Evolutionary conservation across 2,888 invertebrate species (phyloP).

Genomic region (Trypoxylon attenuatum): DNA sequence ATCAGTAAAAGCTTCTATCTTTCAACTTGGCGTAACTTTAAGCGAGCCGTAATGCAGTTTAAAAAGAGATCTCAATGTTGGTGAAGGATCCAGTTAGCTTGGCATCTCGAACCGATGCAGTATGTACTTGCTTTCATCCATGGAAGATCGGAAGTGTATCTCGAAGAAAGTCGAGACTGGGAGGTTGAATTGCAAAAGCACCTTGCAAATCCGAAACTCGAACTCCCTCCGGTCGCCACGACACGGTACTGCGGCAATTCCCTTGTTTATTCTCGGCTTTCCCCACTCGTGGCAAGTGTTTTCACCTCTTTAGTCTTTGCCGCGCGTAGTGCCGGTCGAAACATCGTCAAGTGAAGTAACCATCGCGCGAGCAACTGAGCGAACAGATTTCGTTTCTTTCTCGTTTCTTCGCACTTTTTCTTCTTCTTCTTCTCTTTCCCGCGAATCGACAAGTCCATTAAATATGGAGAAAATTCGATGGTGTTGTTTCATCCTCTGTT

Average conservation of each 20-base stretch:
- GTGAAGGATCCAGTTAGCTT: not conserved
- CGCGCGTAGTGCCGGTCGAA: slow-evolving; percentile 43
- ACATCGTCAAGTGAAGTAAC: slow-evolving; percentile 38
- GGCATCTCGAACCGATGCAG: too few relatives aligned
- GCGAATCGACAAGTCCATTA: not conserved
- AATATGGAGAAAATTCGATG: too few relatives aligned
- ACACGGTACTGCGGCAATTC: slow-evolving; percentile 32
- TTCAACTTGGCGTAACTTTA: too few relatives aligned
- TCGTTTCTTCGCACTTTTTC: not conserved
- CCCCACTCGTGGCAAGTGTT: slow-evolving; percentile 59
- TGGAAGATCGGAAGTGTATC: not conserved
- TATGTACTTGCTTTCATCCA: not conserved
- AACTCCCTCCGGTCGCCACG: not conserved
- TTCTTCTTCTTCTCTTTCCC: not conserved
- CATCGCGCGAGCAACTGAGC: slow-evolving; percentile 14
- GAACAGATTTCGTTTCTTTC: slow-evolving; percentile 12
- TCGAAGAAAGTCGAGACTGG: not conserved
- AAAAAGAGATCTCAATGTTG: not conserved
- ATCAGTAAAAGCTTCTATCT: too few relatives aligned
- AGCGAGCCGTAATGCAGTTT: too few relatives aligned
- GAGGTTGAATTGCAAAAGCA: not conserved
- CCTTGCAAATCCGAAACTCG: slow-evolving; percentile 9
- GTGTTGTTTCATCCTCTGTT: slow-evolving; percentile 44
- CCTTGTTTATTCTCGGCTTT: slow-evolving; percentile 53
- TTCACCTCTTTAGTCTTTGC: slow-evolving; percentile 43